Evolutionary conservation across 2,888 invertebrate species (phyloP), one percentile per base, ranked within the genome.

Genomic region (Lagria hirta): DNA sequence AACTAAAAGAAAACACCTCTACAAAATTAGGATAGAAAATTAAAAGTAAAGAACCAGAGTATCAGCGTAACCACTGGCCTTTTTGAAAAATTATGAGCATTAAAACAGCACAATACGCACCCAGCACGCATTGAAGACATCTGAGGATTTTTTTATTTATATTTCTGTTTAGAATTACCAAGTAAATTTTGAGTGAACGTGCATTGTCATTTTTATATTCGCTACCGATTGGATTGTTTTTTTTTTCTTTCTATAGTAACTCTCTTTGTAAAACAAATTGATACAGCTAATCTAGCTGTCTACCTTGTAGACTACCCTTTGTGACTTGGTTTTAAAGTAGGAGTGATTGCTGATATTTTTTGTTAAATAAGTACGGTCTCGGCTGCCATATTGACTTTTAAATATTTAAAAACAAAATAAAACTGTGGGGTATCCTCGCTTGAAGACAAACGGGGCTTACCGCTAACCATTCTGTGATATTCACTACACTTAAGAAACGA

Each of bases 61-160:
- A 66, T 65, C 66, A 65, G 69, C 65, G 65, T 61, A 71, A 69
- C 69, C 61, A 69, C 69, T 69, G 69, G 69, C 69, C 68, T 68
- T n/a, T n/a, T 32, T 38, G 65, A 62, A 43, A 63, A 67, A 68
- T 65, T 65, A 66, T 66, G 66, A 66, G 63, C 62, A 64, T 58
- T n/a, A n/a, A n/a, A 60, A 75, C 75, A 69, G 70, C 70, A 78
- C 78, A 78, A 84, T 77, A 78, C 81, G 81, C 81, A 84, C 81
- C 81, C 85, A 86, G 86, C 86, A 84, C 84, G 84, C 86, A 86
- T 86, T 86, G 86, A 86, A 83, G 85, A 86, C 86, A 86, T 86
- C 85, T 85, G 85, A 84, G 84, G 84, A 85, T 82, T 78, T 80
- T 78, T 77, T 78, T 64, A 60, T 47, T 47, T 47, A 58, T 60